These are phyloP conservation scores for Chaitophorus viminalis DNA, from an alignment of 2,888 invertebrate species.

Conservation along the genomic window DNA sequence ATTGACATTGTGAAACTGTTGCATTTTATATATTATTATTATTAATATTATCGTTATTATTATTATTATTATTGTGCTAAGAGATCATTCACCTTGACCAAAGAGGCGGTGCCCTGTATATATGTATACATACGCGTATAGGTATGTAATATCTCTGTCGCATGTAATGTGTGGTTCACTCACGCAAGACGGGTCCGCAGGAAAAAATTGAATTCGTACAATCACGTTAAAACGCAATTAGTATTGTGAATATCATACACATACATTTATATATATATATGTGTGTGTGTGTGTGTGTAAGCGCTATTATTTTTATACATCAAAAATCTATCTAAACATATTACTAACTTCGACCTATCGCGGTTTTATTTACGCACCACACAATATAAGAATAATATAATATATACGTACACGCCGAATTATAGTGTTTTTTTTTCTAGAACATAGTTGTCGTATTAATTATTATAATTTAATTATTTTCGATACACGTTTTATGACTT, in stretches of 20 bases:
- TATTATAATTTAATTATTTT: background rate
- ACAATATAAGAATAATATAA: too few relatives aligned
- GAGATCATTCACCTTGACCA: slow-evolving; percentile 58
- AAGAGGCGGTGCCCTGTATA: slow-evolving; percentile 26
- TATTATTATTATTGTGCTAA: slow-evolving; percentile 34
- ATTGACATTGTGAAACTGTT: slow-evolving; percentile 53
- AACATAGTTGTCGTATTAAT: too few relatives aligned
- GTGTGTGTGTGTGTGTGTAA: background rate
- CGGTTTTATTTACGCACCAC: too few relatives aligned
- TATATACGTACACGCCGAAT: too few relatives aligned
- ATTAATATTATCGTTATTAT: slow-evolving; percentile 16
- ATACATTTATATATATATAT: too few relatives aligned
- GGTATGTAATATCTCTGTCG: too few relatives aligned
- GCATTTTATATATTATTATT: background rate
- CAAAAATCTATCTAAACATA: background rate
- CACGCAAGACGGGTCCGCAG: slow-evolving; percentile 41
- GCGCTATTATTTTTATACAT: background rate
- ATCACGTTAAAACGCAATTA: slow-evolving; percentile 49
- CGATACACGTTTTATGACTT: background rate
- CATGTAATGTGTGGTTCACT: background rate
- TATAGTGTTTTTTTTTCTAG: background rate
- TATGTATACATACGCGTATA: too few relatives aligned
- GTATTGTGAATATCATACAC: background rate
- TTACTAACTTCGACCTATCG: background rate
- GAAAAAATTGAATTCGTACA: slow-evolving; percentile 40